phyloP scores from a whole-genome alignment of 2,113 vertebrate genomes.

The Lampris incognitus region DNA sequence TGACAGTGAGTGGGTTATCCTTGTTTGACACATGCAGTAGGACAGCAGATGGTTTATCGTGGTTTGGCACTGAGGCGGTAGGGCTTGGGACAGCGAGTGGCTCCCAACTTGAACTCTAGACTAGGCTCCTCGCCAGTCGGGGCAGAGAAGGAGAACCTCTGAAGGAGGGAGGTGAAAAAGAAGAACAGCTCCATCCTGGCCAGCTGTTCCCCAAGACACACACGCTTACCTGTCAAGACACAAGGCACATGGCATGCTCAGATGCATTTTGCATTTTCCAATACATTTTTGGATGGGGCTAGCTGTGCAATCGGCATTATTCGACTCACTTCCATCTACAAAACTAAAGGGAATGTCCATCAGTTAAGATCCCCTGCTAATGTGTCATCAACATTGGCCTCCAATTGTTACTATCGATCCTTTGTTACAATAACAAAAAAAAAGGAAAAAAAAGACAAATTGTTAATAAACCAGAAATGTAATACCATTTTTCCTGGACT shows the following conservation, averaged over 20 bases:
- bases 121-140: slow-evolving; percentile 61
- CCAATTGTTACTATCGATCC: no score
- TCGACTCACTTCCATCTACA: no score
- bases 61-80: slow-evolving; percentile 59
- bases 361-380: no score
- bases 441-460: no score
- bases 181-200: slow-evolving; percentile 87
- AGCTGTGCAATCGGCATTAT: no score
- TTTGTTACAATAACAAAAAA: no score
- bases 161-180: slow-evolving; percentile 84
- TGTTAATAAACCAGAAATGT: no score
- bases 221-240: slow-evolving; percentile 79
- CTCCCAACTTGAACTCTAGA: slow-evolving; percentile 63
- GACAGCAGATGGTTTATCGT: slow-evolving; percentile 47
- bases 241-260: neutral
- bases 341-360: no score
- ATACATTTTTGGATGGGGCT: no score
- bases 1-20: slow-evolving; percentile 33
- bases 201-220: slow-evolving; percentile 84
- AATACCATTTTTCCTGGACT: no score
- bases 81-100: slow-evolving; percentile 55
- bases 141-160: slow-evolving; percentile 69
- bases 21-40: slow-evolving; percentile 55
- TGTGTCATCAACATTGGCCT: no score
- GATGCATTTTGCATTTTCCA: no score